A percentile compares a stretch with the other conserved stretches of the same genome.
Conservation (phyloP, 2,888 invertebrate genomes). For the Ethmia dodecea region DNA sequence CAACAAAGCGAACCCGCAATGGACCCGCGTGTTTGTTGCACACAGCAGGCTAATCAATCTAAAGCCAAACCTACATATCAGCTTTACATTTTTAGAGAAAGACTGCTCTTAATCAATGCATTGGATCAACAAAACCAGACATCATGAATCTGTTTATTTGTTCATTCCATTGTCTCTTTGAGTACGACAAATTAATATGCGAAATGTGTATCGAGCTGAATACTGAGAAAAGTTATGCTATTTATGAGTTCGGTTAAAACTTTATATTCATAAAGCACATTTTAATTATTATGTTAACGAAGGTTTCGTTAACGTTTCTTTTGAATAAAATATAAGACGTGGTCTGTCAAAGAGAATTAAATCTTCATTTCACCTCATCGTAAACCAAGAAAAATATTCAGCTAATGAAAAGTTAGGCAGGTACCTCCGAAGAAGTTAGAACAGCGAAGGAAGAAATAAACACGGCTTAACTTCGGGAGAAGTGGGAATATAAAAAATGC, state of each 20-base stretch:
- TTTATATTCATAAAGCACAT: slow-evolving; percentile 74
- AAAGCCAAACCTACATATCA: neutral
- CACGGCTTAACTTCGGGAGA: slow-evolving; percentile 30
- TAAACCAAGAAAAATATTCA: slow-evolving; percentile 31
- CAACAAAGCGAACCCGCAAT: slow-evolving; percentile 33
- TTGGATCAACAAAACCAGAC: slow-evolving; percentile 7
- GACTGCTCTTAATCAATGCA: slow-evolving; percentile 7
- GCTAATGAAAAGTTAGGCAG: slow-evolving; percentile 30
- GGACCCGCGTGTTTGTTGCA: slow-evolving; percentile 30
- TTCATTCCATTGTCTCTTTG: slow-evolving; percentile 30
- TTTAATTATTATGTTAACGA: slow-evolving; percentile 77
- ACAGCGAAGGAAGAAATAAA: slow-evolving; percentile 18
- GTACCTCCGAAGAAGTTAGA: too few species aligned
- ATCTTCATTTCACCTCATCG: slow-evolving; percentile 42
- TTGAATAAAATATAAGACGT: slow-evolving; percentile 72
- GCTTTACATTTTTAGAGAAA: slow-evolving; percentile 1
- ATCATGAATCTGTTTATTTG: slow-evolving; percentile 19
- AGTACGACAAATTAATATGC: slow-evolving; percentile 58
- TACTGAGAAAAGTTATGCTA: slow-evolving; percentile 64
- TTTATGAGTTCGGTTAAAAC: slow-evolving; percentile 64
- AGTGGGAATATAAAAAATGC: slow-evolving; percentile 49
- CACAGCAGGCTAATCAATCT: slow-evolving; percentile 22
- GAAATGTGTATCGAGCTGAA: slow-evolving; percentile 63
- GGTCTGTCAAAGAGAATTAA: slow-evolving; percentile 66
- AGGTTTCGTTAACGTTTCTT: slow-evolving; percentile 67